Evolutionary conservation across 2,888 invertebrate species (phyloP).

Genomic region (Netelia inedita): DNA sequence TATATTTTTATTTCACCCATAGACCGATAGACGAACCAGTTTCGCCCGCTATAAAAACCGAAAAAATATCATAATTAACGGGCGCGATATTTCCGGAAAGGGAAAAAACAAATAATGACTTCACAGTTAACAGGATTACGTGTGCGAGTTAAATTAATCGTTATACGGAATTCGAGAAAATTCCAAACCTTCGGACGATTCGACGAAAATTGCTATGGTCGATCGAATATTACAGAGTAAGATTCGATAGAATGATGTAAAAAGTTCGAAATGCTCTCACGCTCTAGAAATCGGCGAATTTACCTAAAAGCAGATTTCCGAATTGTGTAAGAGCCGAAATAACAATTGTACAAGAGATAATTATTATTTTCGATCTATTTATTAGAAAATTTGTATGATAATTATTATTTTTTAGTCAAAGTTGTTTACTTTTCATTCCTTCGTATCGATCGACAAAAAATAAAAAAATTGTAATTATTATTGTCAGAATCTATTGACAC

Average conservation of each 20-base stretch:
- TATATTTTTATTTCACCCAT: background rate
- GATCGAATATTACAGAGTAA: slow-evolving; percentile 10
- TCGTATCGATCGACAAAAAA: too few species aligned
- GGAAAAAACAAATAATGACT: background rate
- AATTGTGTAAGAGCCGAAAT: too few species aligned
- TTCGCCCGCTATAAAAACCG: background rate
- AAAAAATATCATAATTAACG: slow-evolving; percentile 6
- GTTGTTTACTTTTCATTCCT: too few species aligned
- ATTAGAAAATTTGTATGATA: too few species aligned
- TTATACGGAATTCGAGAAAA: slow-evolving; percentile 3
- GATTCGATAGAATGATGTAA: background rate
- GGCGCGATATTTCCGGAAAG: slow-evolving; percentile 1
- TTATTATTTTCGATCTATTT: too few species aligned
- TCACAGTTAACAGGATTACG: background rate
- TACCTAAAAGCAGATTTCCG: too few species aligned
- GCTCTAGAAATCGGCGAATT: too few species aligned
- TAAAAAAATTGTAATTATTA: too few species aligned
- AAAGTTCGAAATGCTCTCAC: background rate
- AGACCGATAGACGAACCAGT: slow-evolving; percentile 14
- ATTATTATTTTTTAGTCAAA: too few species aligned
- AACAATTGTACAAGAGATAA: too few species aligned
- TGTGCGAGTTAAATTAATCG: background rate
- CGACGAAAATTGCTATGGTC: background rate
- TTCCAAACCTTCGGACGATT: background rate
- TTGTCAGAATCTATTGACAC: too few species aligned